These are phyloP conservation scores for Rhizoglyphus robini DNA, from an alignment of 1,140 invertebrate species.

Conservation along the genomic window DNA sequence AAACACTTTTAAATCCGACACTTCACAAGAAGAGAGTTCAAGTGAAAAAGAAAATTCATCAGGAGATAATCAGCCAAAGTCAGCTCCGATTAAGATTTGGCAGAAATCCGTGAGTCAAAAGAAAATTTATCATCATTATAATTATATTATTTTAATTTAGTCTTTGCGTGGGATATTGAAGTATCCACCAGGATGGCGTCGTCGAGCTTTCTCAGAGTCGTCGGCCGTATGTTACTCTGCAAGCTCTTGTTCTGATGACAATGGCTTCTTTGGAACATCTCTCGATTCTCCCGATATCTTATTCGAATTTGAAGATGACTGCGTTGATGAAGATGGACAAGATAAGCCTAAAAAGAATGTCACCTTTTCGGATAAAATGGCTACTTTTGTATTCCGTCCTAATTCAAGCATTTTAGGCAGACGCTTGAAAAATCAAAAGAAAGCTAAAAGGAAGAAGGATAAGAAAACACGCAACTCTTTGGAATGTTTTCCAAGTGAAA, in stretches of 20 bases:
- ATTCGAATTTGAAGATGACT: neutral
- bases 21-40: too few relatives aligned
- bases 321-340: neutral
- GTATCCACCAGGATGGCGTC: constrained; percentile 12
- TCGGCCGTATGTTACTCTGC: neutral
- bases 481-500: neutral
- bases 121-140: neutral
- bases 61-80: too few relatives aligned
- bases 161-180: constrained; percentile 7
- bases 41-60: too few relatives aligned
- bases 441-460: constrained; percentile 2
- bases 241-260: neutral
- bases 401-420: constrained; percentile 17
- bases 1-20: too few relatives aligned
- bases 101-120: neutral
- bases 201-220: constrained; percentile 6
- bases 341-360: constrained; percentile 18
- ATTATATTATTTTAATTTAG: neutral
- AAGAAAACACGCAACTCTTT: neutral
- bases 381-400: constrained; percentile 15
- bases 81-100: neutral
- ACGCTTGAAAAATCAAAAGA: constrained; percentile 15
- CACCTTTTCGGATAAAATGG: constrained; percentile 7
- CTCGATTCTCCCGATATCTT: neutral
- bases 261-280: neutral